Conservation (phyloP, 2,113 vertebrate genomes). For the Dicrurus megarhynchus region DNA sequence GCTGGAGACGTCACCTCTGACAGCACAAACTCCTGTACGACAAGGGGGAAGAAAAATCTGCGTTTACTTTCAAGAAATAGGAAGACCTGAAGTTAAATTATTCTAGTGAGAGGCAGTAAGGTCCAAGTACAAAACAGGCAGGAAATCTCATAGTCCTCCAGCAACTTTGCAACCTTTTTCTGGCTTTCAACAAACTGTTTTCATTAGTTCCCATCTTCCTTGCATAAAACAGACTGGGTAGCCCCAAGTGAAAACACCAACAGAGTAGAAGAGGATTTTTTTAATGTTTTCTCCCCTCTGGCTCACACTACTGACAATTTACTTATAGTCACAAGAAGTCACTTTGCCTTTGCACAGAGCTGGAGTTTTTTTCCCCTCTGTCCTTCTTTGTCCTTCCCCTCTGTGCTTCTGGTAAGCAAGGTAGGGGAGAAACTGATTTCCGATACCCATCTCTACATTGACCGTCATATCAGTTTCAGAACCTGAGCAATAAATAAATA, state of each 20-base stretch:
- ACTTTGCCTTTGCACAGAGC: background rate
- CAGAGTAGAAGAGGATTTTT: background rate
- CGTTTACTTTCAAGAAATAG: background rate
- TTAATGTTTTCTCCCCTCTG: too few species aligned
- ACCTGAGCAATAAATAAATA: background rate
- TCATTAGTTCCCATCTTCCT: background rate
- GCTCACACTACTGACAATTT: background rate
- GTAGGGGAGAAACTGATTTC: background rate
- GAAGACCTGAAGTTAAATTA: background rate
- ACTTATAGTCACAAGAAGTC: background rate
- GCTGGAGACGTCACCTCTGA: background rate
- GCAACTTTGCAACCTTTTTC: background rate
- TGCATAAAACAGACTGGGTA: background rate
- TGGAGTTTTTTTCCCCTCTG: accelerated
- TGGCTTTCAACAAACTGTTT: background rate
- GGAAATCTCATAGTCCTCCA: background rate
- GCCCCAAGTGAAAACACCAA: background rate
- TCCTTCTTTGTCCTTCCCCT: background rate
- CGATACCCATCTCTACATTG: background rate
- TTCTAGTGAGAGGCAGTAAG: background rate
- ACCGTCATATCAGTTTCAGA: background rate
- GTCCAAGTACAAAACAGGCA: background rate
- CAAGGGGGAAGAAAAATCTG: background rate
- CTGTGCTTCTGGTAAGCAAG: background rate
- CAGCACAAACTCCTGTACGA: background rate